Evolutionary conservation across 2,113 vertebrate genomes (phyloP).

Genomic region (Formicarius rufipectus): DNA sequence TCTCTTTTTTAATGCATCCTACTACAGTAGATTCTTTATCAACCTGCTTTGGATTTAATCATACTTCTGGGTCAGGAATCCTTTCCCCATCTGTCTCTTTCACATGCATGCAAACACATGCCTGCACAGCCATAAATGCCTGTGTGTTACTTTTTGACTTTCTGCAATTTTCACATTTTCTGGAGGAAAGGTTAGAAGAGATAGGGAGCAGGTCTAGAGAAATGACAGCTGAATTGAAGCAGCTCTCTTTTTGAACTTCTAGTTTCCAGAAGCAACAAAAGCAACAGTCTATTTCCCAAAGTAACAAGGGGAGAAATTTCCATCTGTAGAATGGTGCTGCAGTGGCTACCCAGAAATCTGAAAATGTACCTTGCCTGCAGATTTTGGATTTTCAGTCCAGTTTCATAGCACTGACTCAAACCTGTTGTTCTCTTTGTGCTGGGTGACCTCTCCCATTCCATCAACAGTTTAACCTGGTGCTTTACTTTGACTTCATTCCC

Average conservation of each 20-base stretch:
- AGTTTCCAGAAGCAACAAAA: neutral
- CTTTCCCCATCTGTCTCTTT: constrained; percentile 25
- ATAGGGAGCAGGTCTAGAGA: neutral
- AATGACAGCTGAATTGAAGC: neutral
- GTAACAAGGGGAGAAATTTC: neutral
- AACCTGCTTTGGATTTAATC: constrained; percentile 65
- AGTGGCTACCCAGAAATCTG: neutral
- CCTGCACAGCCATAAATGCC: neutral
- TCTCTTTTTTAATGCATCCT: constrained; percentile 66
- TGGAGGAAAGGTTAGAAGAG: neutral
- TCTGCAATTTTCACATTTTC: neutral
- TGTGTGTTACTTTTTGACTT: neutral
- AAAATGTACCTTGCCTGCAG: neutral
- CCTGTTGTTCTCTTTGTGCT: neutral
- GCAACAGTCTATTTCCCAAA: neutral
- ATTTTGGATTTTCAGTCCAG: neutral
- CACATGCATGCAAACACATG: neutral
- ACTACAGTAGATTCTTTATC: constrained; percentile 68
- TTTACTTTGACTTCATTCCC: neutral
- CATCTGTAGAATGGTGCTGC: neutral
- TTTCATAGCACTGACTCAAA: neutral
- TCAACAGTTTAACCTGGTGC: neutral
- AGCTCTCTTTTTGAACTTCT: neutral
- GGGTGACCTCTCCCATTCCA: neutral
- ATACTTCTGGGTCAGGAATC: constrained; percentile 30